Percentiles rank a stretch among this genome's conserved stretches.
Conservation (phyloP, 2,113 vertebrate species). For the Crypturellus undulatus region DNA sequence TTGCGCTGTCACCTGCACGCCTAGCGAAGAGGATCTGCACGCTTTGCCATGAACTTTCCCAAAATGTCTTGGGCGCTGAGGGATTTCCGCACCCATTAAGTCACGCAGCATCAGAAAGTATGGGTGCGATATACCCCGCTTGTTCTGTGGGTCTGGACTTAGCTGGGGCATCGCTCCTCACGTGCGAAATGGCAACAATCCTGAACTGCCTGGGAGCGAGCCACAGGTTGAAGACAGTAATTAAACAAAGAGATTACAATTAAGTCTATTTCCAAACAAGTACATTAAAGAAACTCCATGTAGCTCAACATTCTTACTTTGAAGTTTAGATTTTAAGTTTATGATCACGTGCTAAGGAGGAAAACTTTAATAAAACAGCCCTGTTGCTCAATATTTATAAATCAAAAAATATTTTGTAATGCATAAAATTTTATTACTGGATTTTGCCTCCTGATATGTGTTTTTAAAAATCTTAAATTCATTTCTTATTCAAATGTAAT, state of each 20-base stretch:
- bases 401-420: background rate
- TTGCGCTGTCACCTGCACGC: background rate
- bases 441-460: background rate
- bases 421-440: background rate
- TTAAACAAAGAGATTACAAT: conserved; percentile 17
- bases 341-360: background rate
- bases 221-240: background rate
- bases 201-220: background rate
- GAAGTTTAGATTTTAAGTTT: conserved; percentile 13
- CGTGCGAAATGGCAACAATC: background rate
- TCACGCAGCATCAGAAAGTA: background rate
- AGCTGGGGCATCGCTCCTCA: background rate
- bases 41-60: background rate
- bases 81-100: background rate
- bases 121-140: background rate
- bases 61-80: background rate
- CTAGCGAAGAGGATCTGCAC: background rate
- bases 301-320: conserved; percentile 12
- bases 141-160: background rate
- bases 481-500: background rate
- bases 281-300: conserved; percentile 7
- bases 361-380: background rate
- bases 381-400: background rate
- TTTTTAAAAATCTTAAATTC: background rate
- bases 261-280: background rate